Evolutionary conservation across 2,797 vertebrate genomes (phyloP), one percentile per base, ranked within the genome.

Genomic region (Stomatorhinus walkeri): DNA sequence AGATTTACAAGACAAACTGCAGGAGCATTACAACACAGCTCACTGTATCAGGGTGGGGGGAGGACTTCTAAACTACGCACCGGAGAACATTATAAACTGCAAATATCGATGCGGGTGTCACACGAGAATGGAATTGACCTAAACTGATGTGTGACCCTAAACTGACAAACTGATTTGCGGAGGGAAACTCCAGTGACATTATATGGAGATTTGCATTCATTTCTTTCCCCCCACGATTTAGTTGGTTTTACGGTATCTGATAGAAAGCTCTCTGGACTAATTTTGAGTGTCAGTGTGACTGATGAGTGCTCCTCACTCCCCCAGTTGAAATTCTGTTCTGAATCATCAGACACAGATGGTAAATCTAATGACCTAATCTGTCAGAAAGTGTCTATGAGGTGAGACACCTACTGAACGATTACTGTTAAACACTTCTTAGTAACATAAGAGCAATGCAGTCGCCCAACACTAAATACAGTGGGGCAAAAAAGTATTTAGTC

Each of bases 291-390:
- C 93, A 92, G 32, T 76, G 85, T 51, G 89, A 94, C 91, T 93
- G 92, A 95, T 92, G 54, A 90, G 85, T 46, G 64, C 88, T 90
- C 89, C 12, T 22, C 32, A 48, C 85, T 90, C 83, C 68, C 91
- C 88, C 85, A 86, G 88, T 87, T 32, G 52, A 43, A 89, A 88
- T 84, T 90, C 90, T 90, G 90, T 93, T 93, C 90, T 91, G 87
- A 92, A 89, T 92, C 93, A 87, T 88, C 92, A 92, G 92, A 92
- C 91, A 92, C 94, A 95, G 94, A 94, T 95, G 94, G 94, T 91
- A 89, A 59, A 49, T 85, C 92, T 95, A 94, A 94, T 93, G 92
- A 90, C 90, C 88, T 88, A 90, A 93, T 94, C 92, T 92, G 91
- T 94, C 93, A 93, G 54, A 85, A 40, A 76, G 48, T 12, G 49